phyloP scores from a whole-genome alignment of 2,888 invertebrate species.

The Alviniconcha strummeri region DNA sequence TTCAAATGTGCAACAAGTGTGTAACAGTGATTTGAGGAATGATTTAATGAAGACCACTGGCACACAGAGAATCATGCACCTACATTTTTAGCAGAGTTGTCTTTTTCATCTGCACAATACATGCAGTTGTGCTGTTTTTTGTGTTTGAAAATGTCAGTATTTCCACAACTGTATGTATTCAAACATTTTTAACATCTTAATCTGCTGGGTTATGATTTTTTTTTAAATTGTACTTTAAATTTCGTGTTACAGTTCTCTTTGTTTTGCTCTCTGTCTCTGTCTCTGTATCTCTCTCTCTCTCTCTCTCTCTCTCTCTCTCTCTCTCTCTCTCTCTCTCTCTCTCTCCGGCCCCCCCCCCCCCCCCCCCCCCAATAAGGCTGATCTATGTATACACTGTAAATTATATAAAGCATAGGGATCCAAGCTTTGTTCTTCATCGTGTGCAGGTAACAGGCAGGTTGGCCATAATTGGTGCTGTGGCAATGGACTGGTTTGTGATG shows the following conservation, averaged over 20 bases:
- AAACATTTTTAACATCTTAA: neutral
- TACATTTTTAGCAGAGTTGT: too few species aligned
- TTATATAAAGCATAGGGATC: too few species aligned
- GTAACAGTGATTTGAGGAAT: too few species aligned
- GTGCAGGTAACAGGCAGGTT: slow-evolving; percentile 59
- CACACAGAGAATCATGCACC: too few species aligned
- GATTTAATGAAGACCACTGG: too few species aligned
- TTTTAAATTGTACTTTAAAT: neutral
- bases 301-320: slow-evolving; percentile 9
- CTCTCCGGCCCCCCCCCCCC: too few species aligned
- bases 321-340: slow-evolving; percentile 9
- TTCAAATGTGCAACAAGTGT: too few species aligned
- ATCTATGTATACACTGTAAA: too few species aligned
- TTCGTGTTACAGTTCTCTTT: neutral
- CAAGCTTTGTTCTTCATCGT: too few species aligned
- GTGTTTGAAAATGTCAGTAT: neutral
- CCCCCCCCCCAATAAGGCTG: too few species aligned
- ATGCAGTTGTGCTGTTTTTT: neutral
- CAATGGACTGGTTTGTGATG: slow-evolving; percentile 64
- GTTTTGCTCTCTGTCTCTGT: neutral
- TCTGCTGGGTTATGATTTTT: neutral
- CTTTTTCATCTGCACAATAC: neutral
- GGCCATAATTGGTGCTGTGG: slow-evolving; percentile 56
- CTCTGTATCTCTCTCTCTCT: neutral
- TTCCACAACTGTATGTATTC: too few species aligned